Evolutionary conservation across 1,140 invertebrate species (phyloP).

Genomic region (Belonocnema kinseyi): DNA sequence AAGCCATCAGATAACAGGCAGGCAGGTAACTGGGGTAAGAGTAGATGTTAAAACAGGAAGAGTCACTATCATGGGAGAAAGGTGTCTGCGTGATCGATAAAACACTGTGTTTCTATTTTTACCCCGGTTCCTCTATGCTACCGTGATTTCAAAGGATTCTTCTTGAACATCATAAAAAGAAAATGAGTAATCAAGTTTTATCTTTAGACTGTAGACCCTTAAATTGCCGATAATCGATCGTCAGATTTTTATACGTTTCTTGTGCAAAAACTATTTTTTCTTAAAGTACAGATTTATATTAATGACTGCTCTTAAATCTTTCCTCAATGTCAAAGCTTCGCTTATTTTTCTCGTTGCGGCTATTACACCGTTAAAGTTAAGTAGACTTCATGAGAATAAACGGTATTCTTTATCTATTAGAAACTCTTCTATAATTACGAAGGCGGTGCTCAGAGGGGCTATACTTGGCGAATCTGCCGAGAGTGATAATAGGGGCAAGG

Average conservation of each 20-base stretch:
- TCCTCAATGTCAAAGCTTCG: no score
- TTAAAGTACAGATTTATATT: neutral
- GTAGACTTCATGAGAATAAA: constrained; percentile 21
- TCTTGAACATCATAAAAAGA: neutral
- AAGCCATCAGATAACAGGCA: no score
- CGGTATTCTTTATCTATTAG: constrained; percentile 14
- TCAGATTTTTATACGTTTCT: neutral
- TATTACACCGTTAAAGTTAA: neutral
- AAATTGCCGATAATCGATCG: neutral
- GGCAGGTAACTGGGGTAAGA: no score
- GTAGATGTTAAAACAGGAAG: no score
- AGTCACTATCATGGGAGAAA: no score
- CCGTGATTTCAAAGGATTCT: neutral
- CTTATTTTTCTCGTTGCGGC: no score
- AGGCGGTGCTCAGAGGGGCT: neutral
- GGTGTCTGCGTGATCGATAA: no score
- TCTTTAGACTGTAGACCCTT: neutral
- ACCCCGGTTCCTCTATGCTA: no score
- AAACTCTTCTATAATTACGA: constrained; percentile 17
- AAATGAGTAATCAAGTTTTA: constrained; percentile 8
- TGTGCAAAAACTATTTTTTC: neutral
- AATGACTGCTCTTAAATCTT: neutral
- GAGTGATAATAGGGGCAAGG: constrained; percentile 15
- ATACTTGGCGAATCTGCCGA: neutral
- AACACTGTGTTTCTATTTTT: no score